A percentile compares a stretch with the other conserved stretches of the same genome.
Evolutionary conservation across 2,888 invertebrate genomes (phyloP).

Genomic region (Acholoe squamosa): DNA sequence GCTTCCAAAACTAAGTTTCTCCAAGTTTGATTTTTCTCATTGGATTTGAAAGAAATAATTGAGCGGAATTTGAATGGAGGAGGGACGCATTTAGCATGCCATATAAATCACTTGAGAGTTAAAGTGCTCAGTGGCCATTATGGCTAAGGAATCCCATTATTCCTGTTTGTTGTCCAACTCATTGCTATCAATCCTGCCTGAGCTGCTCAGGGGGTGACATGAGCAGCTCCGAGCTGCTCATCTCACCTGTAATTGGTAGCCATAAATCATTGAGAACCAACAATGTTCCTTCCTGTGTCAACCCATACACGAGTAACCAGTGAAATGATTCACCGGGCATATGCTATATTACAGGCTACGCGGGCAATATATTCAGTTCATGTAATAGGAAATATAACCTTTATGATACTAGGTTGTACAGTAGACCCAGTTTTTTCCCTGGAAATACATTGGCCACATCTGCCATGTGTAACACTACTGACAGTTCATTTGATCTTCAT

Average conservation of each 20-base stretch:
- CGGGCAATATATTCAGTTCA: too few species aligned
- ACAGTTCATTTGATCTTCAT: too few species aligned
- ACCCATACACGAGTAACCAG: not conserved
- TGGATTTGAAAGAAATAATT: too few species aligned
- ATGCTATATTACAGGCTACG: too few species aligned
- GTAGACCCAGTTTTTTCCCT: too few species aligned
- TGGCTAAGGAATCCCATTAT: not conserved
- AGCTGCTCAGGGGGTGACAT: not conserved
- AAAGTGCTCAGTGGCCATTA: conserved; percentile 8
- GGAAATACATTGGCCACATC: too few species aligned
- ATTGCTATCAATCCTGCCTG: conserved; percentile 16
- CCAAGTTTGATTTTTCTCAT: too few species aligned
- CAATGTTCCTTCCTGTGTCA: not conserved
- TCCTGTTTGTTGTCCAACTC: not conserved
- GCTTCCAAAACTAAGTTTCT: too few species aligned
- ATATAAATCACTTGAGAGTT: not conserved
- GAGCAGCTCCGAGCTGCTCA: not conserved
- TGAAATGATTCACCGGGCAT: too few species aligned
- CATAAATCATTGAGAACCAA: not conserved
- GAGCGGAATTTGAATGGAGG: not conserved
- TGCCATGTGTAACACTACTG: too few species aligned
- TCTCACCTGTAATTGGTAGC: not conserved
- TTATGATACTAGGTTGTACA: too few species aligned
- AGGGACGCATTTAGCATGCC: not conserved
- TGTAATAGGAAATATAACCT: too few species aligned